These are phyloP conservation scores for Ceratosolen fusciceps DNA, from an alignment of 1,140 invertebrate species.

Conservation along the genomic window DNA sequence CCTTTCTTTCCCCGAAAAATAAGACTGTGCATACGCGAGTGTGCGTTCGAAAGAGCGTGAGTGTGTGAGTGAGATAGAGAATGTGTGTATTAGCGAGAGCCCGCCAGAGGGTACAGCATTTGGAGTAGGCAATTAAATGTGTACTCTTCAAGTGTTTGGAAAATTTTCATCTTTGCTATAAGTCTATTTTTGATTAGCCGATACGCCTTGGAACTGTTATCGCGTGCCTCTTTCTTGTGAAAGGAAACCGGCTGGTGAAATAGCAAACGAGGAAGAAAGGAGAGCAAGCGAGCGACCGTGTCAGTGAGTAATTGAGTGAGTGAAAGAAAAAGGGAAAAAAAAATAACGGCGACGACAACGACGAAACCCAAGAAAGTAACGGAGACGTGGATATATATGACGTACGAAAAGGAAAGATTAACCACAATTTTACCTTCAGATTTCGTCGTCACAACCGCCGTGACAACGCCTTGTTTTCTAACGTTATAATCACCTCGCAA, in stretches of 20 bases:
- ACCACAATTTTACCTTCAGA: conserved; percentile 30
- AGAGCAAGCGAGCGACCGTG: too few species aligned
- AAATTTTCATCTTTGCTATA: not conserved
- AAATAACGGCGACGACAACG: too few species aligned
- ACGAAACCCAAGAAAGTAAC: not conserved
- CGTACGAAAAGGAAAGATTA: conserved; percentile 13
- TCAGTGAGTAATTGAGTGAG: too few species aligned
- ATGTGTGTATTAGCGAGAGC: conserved; percentile 5
- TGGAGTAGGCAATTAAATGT: conserved; percentile 1
- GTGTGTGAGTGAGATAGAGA: not conserved
- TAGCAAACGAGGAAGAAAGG: too few species aligned
- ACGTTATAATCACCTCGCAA: not conserved
- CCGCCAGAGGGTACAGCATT: conserved; percentile 20
- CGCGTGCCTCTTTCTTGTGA: not conserved
- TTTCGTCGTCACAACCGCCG: conserved; percentile 6
- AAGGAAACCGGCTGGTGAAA: not conserved
- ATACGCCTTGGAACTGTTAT: not conserved
- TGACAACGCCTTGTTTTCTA: conserved; percentile 47
- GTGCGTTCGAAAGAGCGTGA: not conserved
- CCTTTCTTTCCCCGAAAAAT: conserved; percentile 6
- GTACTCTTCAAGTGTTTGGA: conserved; percentile 20
- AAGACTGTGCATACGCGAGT: conserved; percentile 10
- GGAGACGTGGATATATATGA: conserved; percentile 10
- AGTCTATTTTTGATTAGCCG: not conserved
- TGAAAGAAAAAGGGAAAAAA: conserved; percentile 9